phyloP scores from a whole-genome alignment of 2,888 invertebrate species.

The Schizotus pectinicornis region DNA sequence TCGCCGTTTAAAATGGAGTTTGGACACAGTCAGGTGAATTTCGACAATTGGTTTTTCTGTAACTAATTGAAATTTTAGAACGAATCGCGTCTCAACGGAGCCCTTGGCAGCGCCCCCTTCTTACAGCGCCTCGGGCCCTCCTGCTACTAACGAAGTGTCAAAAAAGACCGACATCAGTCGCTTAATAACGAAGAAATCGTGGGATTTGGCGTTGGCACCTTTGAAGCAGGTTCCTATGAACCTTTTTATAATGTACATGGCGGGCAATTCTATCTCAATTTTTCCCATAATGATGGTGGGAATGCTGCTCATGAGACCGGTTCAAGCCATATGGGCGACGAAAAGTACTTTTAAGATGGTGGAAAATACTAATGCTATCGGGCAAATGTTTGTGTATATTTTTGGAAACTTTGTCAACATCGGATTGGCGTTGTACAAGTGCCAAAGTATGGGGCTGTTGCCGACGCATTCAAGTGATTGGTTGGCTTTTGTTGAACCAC shows the following conservation, averaged over 20 bases:
- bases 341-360: slow-evolving; percentile 92
- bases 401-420: slow-evolving; percentile 94
- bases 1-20: slow-evolving; percentile 53
- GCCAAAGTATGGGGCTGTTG: slow-evolving; percentile 95
- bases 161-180: slow-evolving; percentile 84
- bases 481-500: slow-evolving; percentile 96
- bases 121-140: slow-evolving; percentile 75
- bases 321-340: slow-evolving; percentile 92
- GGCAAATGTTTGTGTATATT: slow-evolving; percentile 92
- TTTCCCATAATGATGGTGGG: slow-evolving; percentile 99
- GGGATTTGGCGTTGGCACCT: slow-evolving; percentile 95
- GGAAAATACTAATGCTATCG: slow-evolving; percentile 86
- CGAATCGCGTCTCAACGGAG: slow-evolving; percentile 37
- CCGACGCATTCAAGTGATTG: slow-evolving; percentile 98
- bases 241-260: slow-evolving; percentile 99
- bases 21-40: slow-evolving; percentile 51
- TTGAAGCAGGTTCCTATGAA: slow-evolving; percentile 99
- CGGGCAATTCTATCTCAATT: slow-evolving; percentile 98
- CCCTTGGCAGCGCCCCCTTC: slow-evolving; percentile 81
- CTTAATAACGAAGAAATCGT: slow-evolving; percentile 90
- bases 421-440: slow-evolving; percentile 92
- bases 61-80: slow-evolving; percentile 35
- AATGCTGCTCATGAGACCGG: slow-evolving; percentile 95
- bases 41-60: neutral
- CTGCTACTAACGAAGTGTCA: slow-evolving; percentile 77